A percentile compares a stretch with the other conserved stretches of the same genome.
phyloP scores from a whole-genome alignment of 2,113 vertebrate genomes.

The Mustelus asterias region DNA sequence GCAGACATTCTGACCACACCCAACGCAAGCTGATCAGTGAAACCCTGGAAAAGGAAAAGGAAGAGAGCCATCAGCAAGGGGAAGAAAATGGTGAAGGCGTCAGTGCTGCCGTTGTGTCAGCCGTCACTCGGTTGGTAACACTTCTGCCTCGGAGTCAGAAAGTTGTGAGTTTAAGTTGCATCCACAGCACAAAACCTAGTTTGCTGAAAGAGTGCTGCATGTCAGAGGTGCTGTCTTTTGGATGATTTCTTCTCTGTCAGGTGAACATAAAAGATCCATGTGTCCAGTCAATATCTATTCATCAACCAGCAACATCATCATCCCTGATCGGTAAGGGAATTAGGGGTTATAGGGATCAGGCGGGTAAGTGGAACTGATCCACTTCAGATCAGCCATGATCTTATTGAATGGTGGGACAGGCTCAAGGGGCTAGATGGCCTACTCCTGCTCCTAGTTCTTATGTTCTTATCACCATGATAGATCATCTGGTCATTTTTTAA shows the following conservation, averaged over 20 bases:
- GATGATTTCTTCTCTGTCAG: neutral
- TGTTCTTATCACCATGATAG: no score
- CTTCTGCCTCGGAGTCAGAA: neutral
- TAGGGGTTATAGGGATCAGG: no score
- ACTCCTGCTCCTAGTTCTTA: no score
- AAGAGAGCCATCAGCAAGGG: neutral
- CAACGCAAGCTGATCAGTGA: neutral
- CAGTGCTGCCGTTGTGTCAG: neutral
- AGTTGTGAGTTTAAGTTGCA: neutral
- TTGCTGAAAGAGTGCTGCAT: neutral
- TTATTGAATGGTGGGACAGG: no score
- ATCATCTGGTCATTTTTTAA: neutral
- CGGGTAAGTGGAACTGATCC: no score
- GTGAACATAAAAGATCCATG: neutral
- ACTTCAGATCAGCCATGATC: no score
- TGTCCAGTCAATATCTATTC: neutral
- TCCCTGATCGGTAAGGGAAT: no score
- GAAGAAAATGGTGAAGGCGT: neutral
- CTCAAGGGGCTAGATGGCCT: no score
- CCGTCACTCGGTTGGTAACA: no score
- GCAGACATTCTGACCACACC: conserved; percentile 45
- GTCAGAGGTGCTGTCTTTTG: neutral
- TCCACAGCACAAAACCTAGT: neutral
- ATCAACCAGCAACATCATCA: no score
- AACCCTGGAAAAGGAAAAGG: neutral